Evolutionary conservation across 2,113 vertebrate genomes (phyloP).

Genomic region (Trogon surrucura): DNA sequence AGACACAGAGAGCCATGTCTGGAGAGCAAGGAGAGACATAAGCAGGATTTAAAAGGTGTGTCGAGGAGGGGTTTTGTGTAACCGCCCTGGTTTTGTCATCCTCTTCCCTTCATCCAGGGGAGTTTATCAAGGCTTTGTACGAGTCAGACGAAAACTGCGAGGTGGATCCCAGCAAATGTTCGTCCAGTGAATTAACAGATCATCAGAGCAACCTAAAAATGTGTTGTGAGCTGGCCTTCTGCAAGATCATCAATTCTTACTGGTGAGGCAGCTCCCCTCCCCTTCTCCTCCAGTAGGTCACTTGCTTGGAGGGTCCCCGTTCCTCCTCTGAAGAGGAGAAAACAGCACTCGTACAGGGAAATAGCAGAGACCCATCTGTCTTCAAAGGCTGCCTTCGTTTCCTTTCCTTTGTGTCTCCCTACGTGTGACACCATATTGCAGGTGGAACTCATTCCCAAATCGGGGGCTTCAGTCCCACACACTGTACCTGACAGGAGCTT

Average conservation of each 20-base stretch:
- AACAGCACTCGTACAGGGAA: background rate
- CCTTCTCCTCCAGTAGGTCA: background rate
- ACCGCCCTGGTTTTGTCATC: background rate
- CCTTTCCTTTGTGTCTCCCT: background rate
- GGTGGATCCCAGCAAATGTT: slow-evolving; percentile 90
- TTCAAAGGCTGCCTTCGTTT: background rate
- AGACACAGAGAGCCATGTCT: background rate
- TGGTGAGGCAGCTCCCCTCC: slow-evolving; percentile 79
- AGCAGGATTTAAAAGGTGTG: slow-evolving; percentile 38
- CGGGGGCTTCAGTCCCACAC: background rate
- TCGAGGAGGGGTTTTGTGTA: slow-evolving; percentile 26
- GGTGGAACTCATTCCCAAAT: background rate
- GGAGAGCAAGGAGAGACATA: slow-evolving; percentile 9
- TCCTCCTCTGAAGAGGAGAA: background rate
- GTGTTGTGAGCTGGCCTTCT: slow-evolving; percentile 97
- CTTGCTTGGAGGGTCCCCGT: background rate
- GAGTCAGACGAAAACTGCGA: slow-evolving; percentile 98
- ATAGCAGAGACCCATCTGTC: background rate
- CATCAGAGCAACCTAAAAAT: slow-evolving; percentile 97
- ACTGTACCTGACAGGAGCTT: background rate
- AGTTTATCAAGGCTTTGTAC: slow-evolving; percentile 96
- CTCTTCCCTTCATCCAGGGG: slow-evolving; percentile 78
- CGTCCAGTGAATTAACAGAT: slow-evolving; percentile 83
- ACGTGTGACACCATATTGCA: background rate
- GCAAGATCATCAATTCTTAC: slow-evolving; percentile 98